These are phyloP conservation scores for Cheilosia pagana DNA, from an alignment of 2,888 invertebrate genomes.

Conservation along the genomic window DNA sequence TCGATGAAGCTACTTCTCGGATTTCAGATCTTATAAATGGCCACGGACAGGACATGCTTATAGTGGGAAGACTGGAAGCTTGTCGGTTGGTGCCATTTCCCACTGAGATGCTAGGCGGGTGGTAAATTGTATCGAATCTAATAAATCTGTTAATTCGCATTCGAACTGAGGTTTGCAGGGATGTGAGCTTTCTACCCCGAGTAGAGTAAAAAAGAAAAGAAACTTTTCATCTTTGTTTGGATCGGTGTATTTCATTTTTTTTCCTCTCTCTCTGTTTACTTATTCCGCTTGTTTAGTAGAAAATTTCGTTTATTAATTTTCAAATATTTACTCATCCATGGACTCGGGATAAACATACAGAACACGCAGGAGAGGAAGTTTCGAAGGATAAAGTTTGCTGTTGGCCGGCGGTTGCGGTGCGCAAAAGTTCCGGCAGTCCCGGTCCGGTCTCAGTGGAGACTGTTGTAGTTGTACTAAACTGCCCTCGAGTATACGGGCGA, in stretches of 20 bases:
- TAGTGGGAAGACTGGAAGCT: no score
- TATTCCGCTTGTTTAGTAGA: conserved; percentile 65
- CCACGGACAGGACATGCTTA: background rate
- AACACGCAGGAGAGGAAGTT: conserved; percentile 31
- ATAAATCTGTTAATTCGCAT: conserved; percentile 71
- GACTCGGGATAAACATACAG: conserved; percentile 11
- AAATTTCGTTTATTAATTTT: conserved; percentile 74
- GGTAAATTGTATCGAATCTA: conserved; percentile 57
- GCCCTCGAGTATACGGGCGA: background rate
- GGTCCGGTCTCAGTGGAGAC: conserved; percentile 26
- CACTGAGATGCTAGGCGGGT: background rate
- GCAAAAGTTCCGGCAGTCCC: conserved; percentile 38
- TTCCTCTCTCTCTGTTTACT: conserved; percentile 33
- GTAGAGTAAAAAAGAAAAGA: conserved; percentile 8
- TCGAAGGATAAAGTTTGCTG: conserved; percentile 53
- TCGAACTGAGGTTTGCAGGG: conserved; percentile 44
- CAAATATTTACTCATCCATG: conserved; percentile 71
- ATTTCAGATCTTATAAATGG: conserved; percentile 32
- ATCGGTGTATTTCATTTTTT: conserved; percentile 2
- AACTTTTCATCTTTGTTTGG: conserved; percentile 29
- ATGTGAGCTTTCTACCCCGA: no score
- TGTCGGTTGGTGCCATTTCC: background rate
- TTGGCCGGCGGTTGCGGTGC: conserved; percentile 16
- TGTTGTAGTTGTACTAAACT: no score
- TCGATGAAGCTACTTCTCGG: conserved; percentile 31